A percentile compares a stretch with the other conserved stretches of the same genome.
These are phyloP conservation scores for Albula goreensis DNA, from an alignment of 2,113 vertebrate species.

Conservation along the genomic window DNA sequence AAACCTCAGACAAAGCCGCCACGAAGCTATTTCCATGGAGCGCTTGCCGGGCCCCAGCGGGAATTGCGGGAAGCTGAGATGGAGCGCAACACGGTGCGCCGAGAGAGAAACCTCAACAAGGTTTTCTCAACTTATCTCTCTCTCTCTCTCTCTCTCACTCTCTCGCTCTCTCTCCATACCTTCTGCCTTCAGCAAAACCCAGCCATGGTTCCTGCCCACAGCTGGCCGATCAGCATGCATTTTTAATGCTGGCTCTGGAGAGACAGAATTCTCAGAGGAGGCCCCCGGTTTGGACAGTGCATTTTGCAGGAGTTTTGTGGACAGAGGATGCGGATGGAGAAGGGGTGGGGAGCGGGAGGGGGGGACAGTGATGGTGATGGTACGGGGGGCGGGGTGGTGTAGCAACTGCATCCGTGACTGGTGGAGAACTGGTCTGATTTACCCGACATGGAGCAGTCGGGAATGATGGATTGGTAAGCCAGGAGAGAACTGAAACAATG, in stretches of 20 bases:
- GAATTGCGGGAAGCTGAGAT: neutral
- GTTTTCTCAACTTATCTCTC: no score
- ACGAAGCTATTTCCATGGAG: neutral
- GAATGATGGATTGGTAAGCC: constrained; percentile 13
- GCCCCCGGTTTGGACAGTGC: neutral
- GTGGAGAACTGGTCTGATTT: neutral
- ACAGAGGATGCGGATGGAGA: neutral
- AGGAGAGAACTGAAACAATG: neutral
- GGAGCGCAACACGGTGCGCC: neutral
- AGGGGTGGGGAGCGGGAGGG: neutral
- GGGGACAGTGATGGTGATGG: neutral
- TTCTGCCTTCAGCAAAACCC: neutral
- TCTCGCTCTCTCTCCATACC: neutral
- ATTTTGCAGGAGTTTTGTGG: constrained; percentile 4
- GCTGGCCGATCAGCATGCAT: neutral
- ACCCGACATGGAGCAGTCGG: neutral
- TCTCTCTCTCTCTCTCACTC: neutral
- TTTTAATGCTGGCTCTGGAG: constrained; percentile 13
- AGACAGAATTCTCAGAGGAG: neutral
- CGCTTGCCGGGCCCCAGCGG: neutral
- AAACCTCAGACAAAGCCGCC: neutral
- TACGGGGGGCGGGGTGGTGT: neutral
- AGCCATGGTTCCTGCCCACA: neutral
- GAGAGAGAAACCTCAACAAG: neutral
- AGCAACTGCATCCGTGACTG: constrained; percentile 16